Evolutionary conservation across 2,888 invertebrate genomes (phyloP).

Genomic region (Ophion obscuratus): DNA sequence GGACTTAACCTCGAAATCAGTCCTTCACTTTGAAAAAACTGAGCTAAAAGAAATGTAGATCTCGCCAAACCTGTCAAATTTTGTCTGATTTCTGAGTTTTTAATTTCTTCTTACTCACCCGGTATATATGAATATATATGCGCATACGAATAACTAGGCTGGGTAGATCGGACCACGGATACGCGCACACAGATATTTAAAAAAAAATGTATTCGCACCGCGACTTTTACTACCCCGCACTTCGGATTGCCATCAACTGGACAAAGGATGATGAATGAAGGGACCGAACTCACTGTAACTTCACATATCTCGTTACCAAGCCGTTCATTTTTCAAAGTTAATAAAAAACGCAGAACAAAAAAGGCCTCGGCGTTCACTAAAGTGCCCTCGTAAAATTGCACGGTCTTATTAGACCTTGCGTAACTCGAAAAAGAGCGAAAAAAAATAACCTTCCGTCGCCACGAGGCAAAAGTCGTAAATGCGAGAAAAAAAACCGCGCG

Average conservation of each 20-base stretch:
- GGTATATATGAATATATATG: no score
- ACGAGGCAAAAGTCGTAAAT: conserved; percentile 7
- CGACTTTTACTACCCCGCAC: conserved; percentile 21
- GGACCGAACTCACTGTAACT: conserved; percentile 41
- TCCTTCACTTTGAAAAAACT: no score
- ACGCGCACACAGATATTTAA: conserved; percentile 34
- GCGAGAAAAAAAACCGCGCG: neutral
- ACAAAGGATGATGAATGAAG: conserved; percentile 65
- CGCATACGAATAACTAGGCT: neutral
- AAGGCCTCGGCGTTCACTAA: neutral
- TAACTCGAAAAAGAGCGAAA: neutral
- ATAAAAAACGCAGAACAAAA: conserved; percentile 5
- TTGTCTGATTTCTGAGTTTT: neutral
- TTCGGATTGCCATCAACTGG: conserved; percentile 49
- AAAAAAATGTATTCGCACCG: conserved; percentile 34
- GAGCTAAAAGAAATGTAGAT: no score
- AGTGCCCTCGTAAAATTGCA: conserved; percentile 3
- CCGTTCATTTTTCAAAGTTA: conserved; percentile 30
- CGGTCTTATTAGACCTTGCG: conserved; percentile 1
- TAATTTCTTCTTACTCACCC: neutral
- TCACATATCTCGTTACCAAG: conserved; percentile 52
- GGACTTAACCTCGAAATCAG: no score
- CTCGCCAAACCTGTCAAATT: no score
- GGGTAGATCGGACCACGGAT: neutral
- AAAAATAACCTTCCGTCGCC: neutral